Evolutionary conservation across 2,113 vertebrate species (phyloP), one percentile per base, ranked within the genome.

Genomic region (Caranx melampygus): DNA sequence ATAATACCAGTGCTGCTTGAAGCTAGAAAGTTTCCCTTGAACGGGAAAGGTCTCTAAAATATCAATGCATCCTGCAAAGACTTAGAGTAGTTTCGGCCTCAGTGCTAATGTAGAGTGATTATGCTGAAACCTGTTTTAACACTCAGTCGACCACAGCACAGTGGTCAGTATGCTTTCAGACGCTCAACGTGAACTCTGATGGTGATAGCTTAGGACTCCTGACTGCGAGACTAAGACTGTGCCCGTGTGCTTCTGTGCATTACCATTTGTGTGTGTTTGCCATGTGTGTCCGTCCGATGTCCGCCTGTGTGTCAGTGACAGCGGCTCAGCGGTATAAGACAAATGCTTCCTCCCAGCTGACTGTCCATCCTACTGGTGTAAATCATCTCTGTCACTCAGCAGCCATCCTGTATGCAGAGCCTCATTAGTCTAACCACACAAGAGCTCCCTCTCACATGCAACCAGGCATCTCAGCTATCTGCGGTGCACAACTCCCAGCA

Each of bases 351-450:
- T 85, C 77, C 84, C 45, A 14, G 75, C 16, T 63, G 80, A 88
- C 84, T 69, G 79, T 86, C 86, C 84, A 72, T 88, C 87, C 83
- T 89, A 75, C 45, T 35, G 51, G 61, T 7, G 55, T 88, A 90
- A 91, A 93, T 92, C 87, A 78, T 72, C 65, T 75, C 84, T 92
- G 90, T 86, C 88, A 89, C 70, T 87, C 85, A 86, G 63, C 88
- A 77, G 54, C 77, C 75, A 70, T 83, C 75, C 66, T 72, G 72
- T 68, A 84, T 73, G 76, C 84, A 16, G 78, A 72, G 72, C 74
- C 87, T 94, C 90, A 92, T 93, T 92, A 94, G 86, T 87, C 74
- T 78, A 83, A 90, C 89, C 89, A 88, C 81, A 91, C 71, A 82
- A 80, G 64, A 79, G 34, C 72, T 81, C 86, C 54, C 78, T 81